Base-by-base conservation (phyloP, 2,797 vertebrate species). In the Acrossocheilus wenchowensis region DNA sequence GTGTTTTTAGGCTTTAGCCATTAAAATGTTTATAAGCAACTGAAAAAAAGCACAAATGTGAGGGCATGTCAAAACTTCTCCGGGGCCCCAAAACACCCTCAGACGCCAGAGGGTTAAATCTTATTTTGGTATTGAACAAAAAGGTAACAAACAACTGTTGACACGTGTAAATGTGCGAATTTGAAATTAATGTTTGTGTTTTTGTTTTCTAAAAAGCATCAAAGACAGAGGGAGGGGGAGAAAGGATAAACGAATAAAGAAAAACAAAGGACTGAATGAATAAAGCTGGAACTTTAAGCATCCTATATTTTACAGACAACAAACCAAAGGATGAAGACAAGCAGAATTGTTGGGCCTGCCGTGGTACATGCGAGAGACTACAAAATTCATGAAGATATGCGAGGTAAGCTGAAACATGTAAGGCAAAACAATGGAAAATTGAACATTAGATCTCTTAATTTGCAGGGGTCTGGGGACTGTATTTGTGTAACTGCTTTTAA, bases 301-400 rank as follows among this genome's bases (percentile, higher is more conserved):
- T 10, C 43, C 8, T 43, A 43, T 43, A 43, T 43, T 43, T 43
- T 43, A 43, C 43, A 43, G 43, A 43, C 43, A 43, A 10, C 43
- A 43, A 43, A 43, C 43, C 9, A 43, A 72, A 43, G 45, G 45
- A 50, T n/a, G n/a, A 50, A n/a, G 73, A 52, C 45, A 26, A 19
- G n/a, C 26, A 34, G 45, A 45, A 75, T 75, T 52, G 73, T 7
- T 75, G 15, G 73, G 69, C 34, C 69, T 72, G 69, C 69, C 17
- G 0, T n/a, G 39, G 69, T 75, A 52, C 45, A 34, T 75, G 15
- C n/a, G 8, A 74, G 72, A 74, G 72, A 73, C 4, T 72, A 17
- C 34, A 36, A 45, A 73, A 45, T n/a, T 45, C 39, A 43, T 54
- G 17, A 54, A 54, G 52, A 54, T 19, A 54, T 54, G 52, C 9